Evolutionary conservation across 2,113 vertebrate species (phyloP), one percentile per base, ranked within the genome.

Genomic region (Gopherus evgoodei): DNA sequence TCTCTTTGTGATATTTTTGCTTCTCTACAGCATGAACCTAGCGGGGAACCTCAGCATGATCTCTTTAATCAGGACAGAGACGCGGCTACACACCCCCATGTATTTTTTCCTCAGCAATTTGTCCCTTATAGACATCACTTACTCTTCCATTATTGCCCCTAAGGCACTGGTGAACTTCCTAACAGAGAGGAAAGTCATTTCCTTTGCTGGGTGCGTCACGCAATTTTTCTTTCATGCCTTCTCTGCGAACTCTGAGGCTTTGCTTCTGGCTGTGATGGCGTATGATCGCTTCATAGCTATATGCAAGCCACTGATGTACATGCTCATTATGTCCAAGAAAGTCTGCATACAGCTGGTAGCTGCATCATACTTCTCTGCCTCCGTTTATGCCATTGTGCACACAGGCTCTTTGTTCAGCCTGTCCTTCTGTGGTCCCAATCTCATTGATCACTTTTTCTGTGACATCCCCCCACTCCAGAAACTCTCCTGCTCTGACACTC

Each of bases 381-480:
- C 96, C 54, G 62, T 94, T 59, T 95, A 97, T 86, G 96, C 97
- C 4, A 11, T 94, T 54, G 80, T 96, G 11, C 94, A 96, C 21
- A 96, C 96, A 19, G 92, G 90, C n/a, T 81, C 96, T 47, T 95
- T 89, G 14, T 92, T 92, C 57, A 84, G 54, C 17, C 62, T 92
- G 27, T 88, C 72, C 52, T 92, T 92, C 22, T 92, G 91, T 59
- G 69, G 80, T 13, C 8, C 27, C 10, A 93, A 93, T 35, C 88
- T 96, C 91, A 81, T 97, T 84, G 92, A 95, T 25, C 97, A 98
- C 69, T 98, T 97, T 84, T 98, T 97, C 86, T 98, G 97, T 54
- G 97, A 98, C 29, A 69, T 98, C 9, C 97, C 94, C 2, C 94
- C 96, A 0, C 56, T 97, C 25, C 80, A 96, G 2, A 95, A 96